These are phyloP conservation scores for Thelaira solivaga DNA, from an alignment of 2,888 invertebrate genomes.

Conservation along the genomic window DNA sequence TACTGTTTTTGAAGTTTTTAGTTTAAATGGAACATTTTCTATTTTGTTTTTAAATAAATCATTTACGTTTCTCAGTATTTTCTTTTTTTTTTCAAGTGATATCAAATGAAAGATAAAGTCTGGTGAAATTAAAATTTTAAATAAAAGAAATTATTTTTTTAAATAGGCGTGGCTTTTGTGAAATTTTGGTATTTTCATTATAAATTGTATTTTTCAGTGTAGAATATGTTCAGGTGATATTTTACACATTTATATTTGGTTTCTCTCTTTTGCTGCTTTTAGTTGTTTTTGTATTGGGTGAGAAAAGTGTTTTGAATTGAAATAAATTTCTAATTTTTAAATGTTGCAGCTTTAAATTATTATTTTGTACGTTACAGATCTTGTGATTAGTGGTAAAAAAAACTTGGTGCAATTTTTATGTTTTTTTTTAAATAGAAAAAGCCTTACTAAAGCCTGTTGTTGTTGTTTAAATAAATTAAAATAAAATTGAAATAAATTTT, in stretches of 20 bases:
- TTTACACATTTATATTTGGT: constrained; percentile 34
- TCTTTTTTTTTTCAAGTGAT: background rate
- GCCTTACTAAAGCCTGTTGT: constrained; percentile 48
- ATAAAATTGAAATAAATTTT: constrained; percentile 16
- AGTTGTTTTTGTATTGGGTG: background rate
- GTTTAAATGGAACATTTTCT: constrained; percentile 38
- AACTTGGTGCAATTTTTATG: constrained; percentile 20
- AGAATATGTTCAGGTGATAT: constrained; percentile 12
- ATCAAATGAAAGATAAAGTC: background rate
- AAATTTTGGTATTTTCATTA: constrained; percentile 65
- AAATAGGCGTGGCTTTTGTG: constrained; percentile 67
- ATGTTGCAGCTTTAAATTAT: background rate
- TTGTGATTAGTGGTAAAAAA: background rate
- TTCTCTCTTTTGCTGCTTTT: background rate
- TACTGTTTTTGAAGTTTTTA: constrained; percentile 51
- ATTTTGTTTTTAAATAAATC: background rate
- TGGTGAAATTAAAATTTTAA: constrained; percentile 39
- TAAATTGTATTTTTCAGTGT: constrained; percentile 31
- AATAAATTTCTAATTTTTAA: background rate
- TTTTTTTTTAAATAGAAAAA: constrained; percentile 41
- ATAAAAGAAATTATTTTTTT: constrained; percentile 47
- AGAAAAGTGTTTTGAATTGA: background rate
- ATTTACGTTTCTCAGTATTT: background rate
- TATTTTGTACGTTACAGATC: background rate
- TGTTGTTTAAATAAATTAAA: constrained; percentile 1